Percentiles rank a stretch among this genome's conserved stretches.
Evolutionary conservation across 1,140 invertebrate species (phyloP).

Genomic region (Hylaeus anthracinus): DNA sequence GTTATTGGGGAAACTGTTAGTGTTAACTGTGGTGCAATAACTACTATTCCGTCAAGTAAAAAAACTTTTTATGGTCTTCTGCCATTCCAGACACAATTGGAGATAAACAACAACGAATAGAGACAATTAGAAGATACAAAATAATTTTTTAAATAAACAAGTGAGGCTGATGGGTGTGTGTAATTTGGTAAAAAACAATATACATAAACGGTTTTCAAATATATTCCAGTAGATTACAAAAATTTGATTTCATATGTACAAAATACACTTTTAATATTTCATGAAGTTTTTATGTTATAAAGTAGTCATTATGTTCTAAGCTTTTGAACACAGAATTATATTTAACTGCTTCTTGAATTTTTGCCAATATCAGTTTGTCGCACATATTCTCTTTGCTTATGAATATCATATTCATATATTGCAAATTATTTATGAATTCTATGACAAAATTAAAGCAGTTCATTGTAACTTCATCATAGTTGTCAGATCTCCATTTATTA

Average conservation of each 20-base stretch:
- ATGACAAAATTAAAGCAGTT: constrained; percentile 78
- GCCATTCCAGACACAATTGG: no score
- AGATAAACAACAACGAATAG: no score
- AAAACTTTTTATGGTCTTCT: no score
- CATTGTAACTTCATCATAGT: constrained; percentile 66
- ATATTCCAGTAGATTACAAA: constrained; percentile 10
- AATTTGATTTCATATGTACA: constrained; percentile 5
- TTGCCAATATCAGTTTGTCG: constrained; percentile 72
- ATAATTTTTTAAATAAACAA: no score
- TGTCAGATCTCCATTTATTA: constrained; percentile 66
- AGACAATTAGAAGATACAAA: no score
- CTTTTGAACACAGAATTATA: constrained; percentile 70
- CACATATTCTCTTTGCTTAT: constrained; percentile 73
- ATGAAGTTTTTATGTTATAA: constrained; percentile 34
- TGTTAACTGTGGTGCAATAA: no score
- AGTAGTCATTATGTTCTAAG: constrained; percentile 62
- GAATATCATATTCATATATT: constrained; percentile 68
- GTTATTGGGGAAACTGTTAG: no score
- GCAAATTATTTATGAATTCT: constrained; percentile 72
- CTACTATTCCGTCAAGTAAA: no score
- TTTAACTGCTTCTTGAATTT: constrained; percentile 71
- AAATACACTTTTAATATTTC: constrained; percentile 8
- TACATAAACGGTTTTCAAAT: not conserved
- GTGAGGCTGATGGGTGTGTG: no score
- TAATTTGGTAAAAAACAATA: not conserved